Conservation (phyloP, 64 coral and sea anemone genomes). For the Pocillopora verrucosa region DNA sequence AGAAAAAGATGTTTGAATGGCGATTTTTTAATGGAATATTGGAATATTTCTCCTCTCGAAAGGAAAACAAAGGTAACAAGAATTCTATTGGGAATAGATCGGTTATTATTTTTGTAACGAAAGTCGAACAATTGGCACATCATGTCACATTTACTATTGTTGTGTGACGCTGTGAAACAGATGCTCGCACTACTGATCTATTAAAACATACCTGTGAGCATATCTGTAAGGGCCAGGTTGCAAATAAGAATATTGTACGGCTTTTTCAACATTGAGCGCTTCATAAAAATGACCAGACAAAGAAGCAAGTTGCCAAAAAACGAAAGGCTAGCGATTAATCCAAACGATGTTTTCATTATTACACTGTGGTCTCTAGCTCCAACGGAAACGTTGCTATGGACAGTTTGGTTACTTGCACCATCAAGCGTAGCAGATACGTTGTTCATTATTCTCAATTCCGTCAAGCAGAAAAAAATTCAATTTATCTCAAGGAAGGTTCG, state of each 20-base stretch:
- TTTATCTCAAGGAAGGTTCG: not conserved
- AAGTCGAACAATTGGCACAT: not conserved
- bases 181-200: not conserved
- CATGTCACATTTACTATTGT: not conserved
- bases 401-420: not conserved
- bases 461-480: not conserved
- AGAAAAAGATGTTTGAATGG: not conserved
- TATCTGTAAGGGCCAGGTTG: conserved; percentile 43
- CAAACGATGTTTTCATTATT: conserved; percentile 26
- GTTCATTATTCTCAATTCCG: conserved; percentile 21
- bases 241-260: conserved; percentile 53
- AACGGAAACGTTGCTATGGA: not conserved
- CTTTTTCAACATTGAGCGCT: conserved; percentile 46
- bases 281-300: conserved; percentile 38
- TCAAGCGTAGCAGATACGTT: not conserved
- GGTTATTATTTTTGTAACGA: not conserved
- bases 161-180: not conserved
- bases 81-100: not conserved
- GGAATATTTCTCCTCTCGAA: not conserved
- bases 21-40: not conserved
- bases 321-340: conserved; percentile 41
- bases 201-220: conserved; percentile 45
- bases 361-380: not conserved
- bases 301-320: conserved; percentile 56
- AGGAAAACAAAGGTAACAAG: not conserved